These are phyloP conservation scores for Sphecodes monilicornis DNA, from an alignment of 2,888 invertebrate species.

Conservation along the genomic window DNA sequence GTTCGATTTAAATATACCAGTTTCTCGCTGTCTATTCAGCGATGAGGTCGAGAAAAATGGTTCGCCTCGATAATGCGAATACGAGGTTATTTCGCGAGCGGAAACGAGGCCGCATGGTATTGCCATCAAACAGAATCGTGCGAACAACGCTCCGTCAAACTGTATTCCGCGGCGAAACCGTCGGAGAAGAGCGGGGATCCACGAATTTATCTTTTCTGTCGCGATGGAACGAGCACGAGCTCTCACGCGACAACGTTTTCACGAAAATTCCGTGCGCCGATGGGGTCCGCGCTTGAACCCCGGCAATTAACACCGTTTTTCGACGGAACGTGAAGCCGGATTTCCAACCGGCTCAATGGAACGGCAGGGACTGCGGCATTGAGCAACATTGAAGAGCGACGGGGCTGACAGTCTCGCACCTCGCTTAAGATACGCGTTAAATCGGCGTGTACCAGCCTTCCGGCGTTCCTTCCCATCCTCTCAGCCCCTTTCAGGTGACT, in stretches of 20 bases:
- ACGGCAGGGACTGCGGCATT: constrained; percentile 48
- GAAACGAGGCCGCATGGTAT: constrained; percentile 18
- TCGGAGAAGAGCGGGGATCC: background rate
- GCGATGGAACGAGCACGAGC: background rate
- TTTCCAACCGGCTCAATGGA: constrained; percentile 60
- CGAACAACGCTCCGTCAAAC: constrained; percentile 28
- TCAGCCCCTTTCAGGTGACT: background rate
- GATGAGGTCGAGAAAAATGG: background rate
- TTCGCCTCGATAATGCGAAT: background rate
- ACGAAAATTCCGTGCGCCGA: constrained; percentile 3
- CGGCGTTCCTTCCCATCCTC: background rate
- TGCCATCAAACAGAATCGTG: constrained; percentile 14
- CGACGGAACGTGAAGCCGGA: constrained; percentile 26
- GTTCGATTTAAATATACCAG: background rate
- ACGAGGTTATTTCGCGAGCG: background rate
- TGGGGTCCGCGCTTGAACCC: constrained; percentile 46
- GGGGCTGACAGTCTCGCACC: constrained; percentile 50
- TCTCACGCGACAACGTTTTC: background rate
- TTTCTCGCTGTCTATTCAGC: background rate
- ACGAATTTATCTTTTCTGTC: constrained; percentile 49
- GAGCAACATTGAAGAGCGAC: constrained; percentile 57
- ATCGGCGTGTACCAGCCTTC: constrained; percentile 38
- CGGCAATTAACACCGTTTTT: constrained; percentile 67
- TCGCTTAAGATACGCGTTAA: constrained; percentile 49
- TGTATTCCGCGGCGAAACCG: constrained; percentile 7